Evolutionary conservation across 2,113 vertebrate species (phyloP), one percentile per base, ranked within the genome.

Genomic region (Seriola quinqueradiata): DNA sequence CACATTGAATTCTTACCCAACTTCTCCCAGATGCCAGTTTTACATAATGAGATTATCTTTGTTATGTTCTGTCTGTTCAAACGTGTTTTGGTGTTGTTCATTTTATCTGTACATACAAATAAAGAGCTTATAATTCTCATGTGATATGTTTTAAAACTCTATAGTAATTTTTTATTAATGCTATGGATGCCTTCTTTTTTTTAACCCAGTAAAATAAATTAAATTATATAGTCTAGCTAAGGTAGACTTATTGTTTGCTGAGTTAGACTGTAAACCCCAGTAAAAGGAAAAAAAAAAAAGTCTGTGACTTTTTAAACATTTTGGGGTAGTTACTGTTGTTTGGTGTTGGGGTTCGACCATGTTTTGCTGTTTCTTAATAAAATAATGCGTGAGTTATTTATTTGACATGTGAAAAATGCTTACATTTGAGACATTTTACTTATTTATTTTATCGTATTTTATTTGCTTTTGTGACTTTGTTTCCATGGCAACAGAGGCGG

Each of bases 91-190:
- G 69, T 87, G 86, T 83, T 87, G 70, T 84, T 81, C 73, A 77
- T 85, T 59, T 85, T 40, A 84, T 85, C 81, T 94, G 88, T 92
- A 92, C 71, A 92, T 87, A 76, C 34, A 83, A 84, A 90, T 88
- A 89, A 92, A 90, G 75, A 81, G 10, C 48, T 55, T 87, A 89
- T 64, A 75, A 81, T 86, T 84, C 16, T 78, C 66, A 77, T 58
- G 64, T 85, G 36, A 65, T 44, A 75, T 83, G 67, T 81, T 87
- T 90, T 77, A 69, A 75, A 74, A 4, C 44, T 42, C 10, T 76
- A 57, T 44, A 55, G 21, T 76, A 21, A 54, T 75, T 87, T 78
- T 74, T 3, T 81, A 42, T 71, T 23, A 55, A 60, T 72, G 13
- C 70, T 40, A 70, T 67, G 34, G 23, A 76, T 75, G 50, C 79